Evolutionary conservation across 2,797 vertebrate species (phyloP).

Genomic region (Xerus rutilus): DNA sequence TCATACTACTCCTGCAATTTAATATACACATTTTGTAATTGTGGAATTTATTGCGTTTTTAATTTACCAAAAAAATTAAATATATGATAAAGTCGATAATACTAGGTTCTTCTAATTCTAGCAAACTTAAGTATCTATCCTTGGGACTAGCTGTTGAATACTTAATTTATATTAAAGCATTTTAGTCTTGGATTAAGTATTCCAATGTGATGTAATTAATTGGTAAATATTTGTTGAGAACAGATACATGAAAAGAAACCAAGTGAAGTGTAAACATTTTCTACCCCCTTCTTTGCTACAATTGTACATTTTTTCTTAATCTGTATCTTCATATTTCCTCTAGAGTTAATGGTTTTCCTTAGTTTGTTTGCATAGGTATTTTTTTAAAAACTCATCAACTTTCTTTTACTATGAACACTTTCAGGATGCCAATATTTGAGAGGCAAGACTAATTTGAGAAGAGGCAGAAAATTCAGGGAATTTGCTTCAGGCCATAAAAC

Average conservation of each 20-base stretch:
- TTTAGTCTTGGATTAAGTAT: background rate
- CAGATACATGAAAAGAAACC: background rate
- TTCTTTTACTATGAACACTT: background rate
- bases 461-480: background rate
- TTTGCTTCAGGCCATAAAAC: background rate
- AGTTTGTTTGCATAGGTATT: background rate
- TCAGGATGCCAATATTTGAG: background rate
- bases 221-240: background rate
- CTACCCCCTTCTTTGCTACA: background rate
- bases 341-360: background rate
- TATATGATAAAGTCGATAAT: background rate
- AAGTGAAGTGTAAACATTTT: background rate
- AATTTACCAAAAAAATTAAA: background rate
- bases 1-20: background rate
- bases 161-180: background rate
- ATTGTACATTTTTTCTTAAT: background rate
- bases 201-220: background rate
- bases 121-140: background rate
- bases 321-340: background rate
- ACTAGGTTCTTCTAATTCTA: background rate
- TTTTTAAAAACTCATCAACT: background rate
- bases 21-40: background rate
- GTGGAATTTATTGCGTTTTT: background rate
- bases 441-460: constrained; percentile 2
- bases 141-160: background rate